Base-by-base conservation (phyloP, 2,888 invertebrate species). In the Drosophila leonis region DNA sequence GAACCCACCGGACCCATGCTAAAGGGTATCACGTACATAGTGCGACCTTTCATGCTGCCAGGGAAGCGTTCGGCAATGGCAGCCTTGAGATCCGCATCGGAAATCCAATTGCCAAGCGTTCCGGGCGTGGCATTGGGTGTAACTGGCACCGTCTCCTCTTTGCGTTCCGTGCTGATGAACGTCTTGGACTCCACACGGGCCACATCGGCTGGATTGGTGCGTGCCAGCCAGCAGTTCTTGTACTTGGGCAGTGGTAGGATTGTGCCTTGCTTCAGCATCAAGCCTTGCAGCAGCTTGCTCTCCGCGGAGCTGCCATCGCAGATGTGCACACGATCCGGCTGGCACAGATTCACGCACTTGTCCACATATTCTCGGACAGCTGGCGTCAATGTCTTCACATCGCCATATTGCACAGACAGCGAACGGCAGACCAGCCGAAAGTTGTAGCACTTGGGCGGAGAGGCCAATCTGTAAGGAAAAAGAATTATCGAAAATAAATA, bases 1-100 rank as follows among this genome's bases (percentile, higher is more conserved):
- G 98, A 98, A 0, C 98, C 97, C 7, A 99, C 95, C 0, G 99
- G 99, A 4, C 99, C 99, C 99, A 99, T 99, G 72, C 98, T 98
- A 94, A 98, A 99, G 12, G 99, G 99, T 71, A 99, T 97, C 68
- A 99, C 97, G 93, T 98, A 99, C 99, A 99, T 99, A 1, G 98
- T 99, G 65, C 99, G 96, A 57, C 97, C 96, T 93, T 94, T 94
- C 98, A 98, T 97, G 90, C 97, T 96, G 18, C 97, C 97, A 0
- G 97, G 97, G 92, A 99, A 98, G 51, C 99, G 94, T 33, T 97
- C 96, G 12, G 95, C 93, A 2, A 98, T 95, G 0, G 97, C 97
- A 61, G 94, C 94, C 72, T 97, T 95, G 94, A 98, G 96, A 72
- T 98, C 96, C 15, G 94, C 93, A 0, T 97, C 96, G 0, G 97